Conservation (phyloP, 2,888 invertebrate species). For the Anoncus sp. region DNA sequence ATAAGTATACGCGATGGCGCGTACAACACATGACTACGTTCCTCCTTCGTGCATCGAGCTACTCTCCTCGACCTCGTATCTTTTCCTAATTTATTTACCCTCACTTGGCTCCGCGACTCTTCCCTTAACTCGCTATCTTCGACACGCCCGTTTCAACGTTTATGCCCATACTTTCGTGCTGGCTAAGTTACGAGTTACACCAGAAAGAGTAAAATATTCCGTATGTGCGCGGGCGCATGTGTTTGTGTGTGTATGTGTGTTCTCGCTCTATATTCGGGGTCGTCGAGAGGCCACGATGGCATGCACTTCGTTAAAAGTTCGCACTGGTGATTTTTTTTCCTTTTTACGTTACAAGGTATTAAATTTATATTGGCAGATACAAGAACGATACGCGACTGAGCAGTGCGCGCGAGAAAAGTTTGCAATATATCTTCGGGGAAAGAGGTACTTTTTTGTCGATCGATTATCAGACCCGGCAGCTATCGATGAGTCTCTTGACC, state of each 20-base stretch:
- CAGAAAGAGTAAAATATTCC: slow-evolving; percentile 38
- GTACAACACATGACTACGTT: slow-evolving; percentile 25
- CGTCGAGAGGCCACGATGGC: background rate
- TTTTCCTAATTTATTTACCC: slow-evolving; percentile 67
- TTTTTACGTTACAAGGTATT: slow-evolving; percentile 50
- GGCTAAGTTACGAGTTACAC: slow-evolving; percentile 49
- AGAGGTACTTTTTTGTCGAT: too few relatives aligned
- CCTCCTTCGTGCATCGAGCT: slow-evolving; percentile 45
- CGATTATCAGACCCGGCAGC: too few relatives aligned
- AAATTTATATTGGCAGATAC: slow-evolving; percentile 47
- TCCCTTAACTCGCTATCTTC: slow-evolving; percentile 58
- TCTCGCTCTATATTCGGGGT: slow-evolving; percentile 1
- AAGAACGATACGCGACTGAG: too few relatives aligned
- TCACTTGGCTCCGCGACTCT: slow-evolving; percentile 50
- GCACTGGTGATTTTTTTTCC: slow-evolving; percentile 10
- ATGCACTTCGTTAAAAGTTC: slow-evolving; percentile 39
- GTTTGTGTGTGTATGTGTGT: background rate
- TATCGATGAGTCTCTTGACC: background rate
- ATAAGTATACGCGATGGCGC: slow-evolving; percentile 6
- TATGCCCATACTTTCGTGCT: slow-evolving; percentile 39
- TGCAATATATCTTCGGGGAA: too few relatives aligned
- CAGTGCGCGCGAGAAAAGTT: background rate
- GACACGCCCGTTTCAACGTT: slow-evolving; percentile 56
- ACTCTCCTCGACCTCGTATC: slow-evolving; percentile 60
- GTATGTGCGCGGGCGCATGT: background rate